Evolutionary conservation across 2,888 invertebrate species (phyloP).

Genomic region (Caenorhabditis sp.): DNA sequence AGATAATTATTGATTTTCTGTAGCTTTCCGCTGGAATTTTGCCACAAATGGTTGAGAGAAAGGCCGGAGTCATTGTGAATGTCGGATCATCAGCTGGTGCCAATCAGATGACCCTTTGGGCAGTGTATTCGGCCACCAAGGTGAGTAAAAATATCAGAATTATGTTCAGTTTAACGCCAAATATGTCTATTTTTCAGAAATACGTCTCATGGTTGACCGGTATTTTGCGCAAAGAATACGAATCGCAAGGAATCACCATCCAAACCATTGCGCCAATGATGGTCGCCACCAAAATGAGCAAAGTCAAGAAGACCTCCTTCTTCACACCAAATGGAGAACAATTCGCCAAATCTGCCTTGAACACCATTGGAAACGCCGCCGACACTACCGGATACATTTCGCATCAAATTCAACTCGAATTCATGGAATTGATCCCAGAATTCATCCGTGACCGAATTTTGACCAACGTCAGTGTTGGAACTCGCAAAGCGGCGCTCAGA

Average conservation of each 20-base stretch:
- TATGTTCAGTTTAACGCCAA: conserved; percentile 23
- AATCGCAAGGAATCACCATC: conserved; percentile 71
- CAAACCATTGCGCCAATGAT: conserved; percentile 67
- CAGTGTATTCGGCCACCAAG: conserved; percentile 89
- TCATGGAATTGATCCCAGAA: conserved; percentile 52
- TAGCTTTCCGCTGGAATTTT: conserved; percentile 84
- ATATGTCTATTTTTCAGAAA: conserved; percentile 45
- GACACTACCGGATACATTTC: conserved; percentile 66
- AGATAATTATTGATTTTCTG: conserved; percentile 7
- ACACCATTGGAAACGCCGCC: conserved; percentile 57
- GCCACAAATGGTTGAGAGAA: conserved; percentile 84
- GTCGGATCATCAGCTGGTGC: conserved; percentile 84
- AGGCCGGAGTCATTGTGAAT: conserved; percentile 87
- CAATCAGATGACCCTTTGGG: conserved; percentile 77
- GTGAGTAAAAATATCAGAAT: conserved; percentile 72
- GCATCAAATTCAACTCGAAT: conserved; percentile 60
- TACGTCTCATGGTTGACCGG: conserved; percentile 67
- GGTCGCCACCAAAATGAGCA: conserved; percentile 68
- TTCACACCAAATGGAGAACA: conserved; percentile 54
- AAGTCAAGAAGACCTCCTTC: conserved; percentile 58
- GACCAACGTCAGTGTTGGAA: conserved; percentile 53
- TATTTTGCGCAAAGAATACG: conserved; percentile 72
- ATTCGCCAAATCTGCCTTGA: conserved; percentile 58
- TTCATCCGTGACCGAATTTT: conserved; percentile 53
- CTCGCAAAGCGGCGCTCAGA: conserved; percentile 62